Conservation (phyloP, 2,797 vertebrate species). For the Sus cebifrons region DNA sequence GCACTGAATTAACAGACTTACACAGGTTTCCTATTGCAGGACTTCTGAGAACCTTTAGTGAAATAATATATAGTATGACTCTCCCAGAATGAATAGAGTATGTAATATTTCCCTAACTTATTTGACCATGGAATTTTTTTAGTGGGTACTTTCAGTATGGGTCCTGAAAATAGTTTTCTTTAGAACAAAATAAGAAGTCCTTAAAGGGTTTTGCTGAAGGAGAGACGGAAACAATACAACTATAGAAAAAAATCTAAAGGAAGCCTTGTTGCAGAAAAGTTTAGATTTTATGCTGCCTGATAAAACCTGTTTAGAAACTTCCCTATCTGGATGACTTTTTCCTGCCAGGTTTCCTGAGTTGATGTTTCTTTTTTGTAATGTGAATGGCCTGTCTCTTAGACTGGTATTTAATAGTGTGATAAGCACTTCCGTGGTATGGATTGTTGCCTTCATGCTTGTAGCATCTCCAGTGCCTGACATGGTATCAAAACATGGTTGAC, state of each 20-base stretch:
- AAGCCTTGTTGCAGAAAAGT: conserved; percentile 48
- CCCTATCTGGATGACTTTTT: conserved; percentile 48
- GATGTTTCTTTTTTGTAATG: conserved; percentile 47
- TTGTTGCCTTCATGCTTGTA: not conserved
- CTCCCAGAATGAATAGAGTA: not conserved
- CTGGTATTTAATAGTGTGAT: conserved; percentile 4
- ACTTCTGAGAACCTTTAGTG: not conserved
- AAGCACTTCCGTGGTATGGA: not conserved
- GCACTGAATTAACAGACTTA: conserved; percentile 32
- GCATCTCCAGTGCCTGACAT: not conserved
- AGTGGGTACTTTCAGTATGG: not conserved
- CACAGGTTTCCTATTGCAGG: not conserved
- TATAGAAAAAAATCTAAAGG: conserved; percentile 16
- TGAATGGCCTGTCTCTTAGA: not conserved
- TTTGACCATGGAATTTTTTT: conserved; percentile 8
- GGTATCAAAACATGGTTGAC: not conserved
- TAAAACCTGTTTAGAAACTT: conserved; percentile 63
- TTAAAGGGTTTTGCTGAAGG: conserved; percentile 49
- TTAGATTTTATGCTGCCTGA: not conserved
- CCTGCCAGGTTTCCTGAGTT: conserved; percentile 55
- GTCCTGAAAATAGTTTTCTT: not conserved
- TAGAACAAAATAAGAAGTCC: not conserved
- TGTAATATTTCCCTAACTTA: not conserved
- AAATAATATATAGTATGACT: not conserved
- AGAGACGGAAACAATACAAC: conserved; percentile 56